Conservation (phyloP, 1,140 invertebrate genomes). For the Cheumatopsyche charites region DNA sequence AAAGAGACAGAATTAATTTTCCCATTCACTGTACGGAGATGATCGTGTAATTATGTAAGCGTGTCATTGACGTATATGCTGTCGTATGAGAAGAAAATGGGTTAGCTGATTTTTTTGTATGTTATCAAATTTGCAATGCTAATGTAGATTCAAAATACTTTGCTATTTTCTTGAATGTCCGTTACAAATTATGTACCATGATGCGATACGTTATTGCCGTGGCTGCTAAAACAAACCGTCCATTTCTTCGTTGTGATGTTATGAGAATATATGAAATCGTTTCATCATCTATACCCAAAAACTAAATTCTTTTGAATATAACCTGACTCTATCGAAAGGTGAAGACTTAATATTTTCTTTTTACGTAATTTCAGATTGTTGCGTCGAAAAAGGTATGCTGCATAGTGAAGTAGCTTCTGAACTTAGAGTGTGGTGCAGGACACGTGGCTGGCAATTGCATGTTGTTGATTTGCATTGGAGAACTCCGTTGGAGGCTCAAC, state of each 20-base stretch:
- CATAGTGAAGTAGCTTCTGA: conserved; percentile 70
- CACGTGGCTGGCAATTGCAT: conserved; percentile 71
- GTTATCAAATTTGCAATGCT: conserved; percentile 17
- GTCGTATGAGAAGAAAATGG: conserved; percentile 2
- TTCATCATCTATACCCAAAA: background rate
- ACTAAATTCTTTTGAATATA: background rate
- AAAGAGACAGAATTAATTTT: conserved; percentile 10
- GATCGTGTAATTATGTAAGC: conserved; percentile 10
- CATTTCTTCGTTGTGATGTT: background rate
- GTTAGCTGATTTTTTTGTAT: conserved; percentile 16
- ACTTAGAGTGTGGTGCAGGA: conserved; percentile 64
- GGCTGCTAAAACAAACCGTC: background rate
- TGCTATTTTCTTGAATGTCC: conserved; percentile 8
- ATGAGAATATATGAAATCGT: background rate
- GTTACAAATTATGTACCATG: conserved; percentile 4
- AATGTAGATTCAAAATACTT: conserved; percentile 1
- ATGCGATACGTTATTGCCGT: background rate
- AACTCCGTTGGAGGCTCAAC: conserved; percentile 68
- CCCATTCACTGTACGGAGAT: background rate
- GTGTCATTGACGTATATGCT: conserved; percentile 7
- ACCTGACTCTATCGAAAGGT: too few relatives aligned
- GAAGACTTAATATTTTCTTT: too few relatives aligned
- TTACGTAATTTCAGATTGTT: conserved; percentile 65
- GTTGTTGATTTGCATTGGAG: conserved; percentile 74
- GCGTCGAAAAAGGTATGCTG: conserved; percentile 68